Evolutionary conservation across 2,797 vertebrate species (phyloP), one percentile per base, ranked within the genome.

Genomic region (Amblyopsis hoosieri): DNA sequence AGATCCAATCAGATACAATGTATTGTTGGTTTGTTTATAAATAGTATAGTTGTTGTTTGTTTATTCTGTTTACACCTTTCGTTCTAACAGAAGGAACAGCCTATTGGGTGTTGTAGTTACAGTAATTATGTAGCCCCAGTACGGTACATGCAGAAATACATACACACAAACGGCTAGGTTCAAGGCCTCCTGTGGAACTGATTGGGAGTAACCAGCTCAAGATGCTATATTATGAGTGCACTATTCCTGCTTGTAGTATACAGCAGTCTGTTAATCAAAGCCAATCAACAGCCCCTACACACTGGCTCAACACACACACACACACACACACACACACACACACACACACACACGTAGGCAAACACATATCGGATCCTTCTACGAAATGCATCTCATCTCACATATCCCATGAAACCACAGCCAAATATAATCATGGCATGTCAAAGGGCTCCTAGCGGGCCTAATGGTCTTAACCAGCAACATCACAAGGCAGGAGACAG

Each of bases 161-260:
- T 46, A 54, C 60, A 69, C 64, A 61, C 50, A 69, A 57, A 72
- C 31, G 11, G 5, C 56, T 3, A 48, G 66, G 67, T 69, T 73
- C 68, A 69, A 84, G 77, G 71, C 70, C 80, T 84, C 57, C 70
- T 61, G 50, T 52, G 69, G 74, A 71, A 72, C 56, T 87, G 84
- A 91, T 79, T 91, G 80, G 80, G 78, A 75, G 81, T 91, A 91
- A 93, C 88, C 69, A 88, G 82, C 85, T 91, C 92, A 92, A 91
- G 87, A 92, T 91, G 89, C 83, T 51, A 59, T 57, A 66, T 74
- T 72, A 78, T 61, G 79, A 70, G 73, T 67, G 55, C 76, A 64
- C 3, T 12, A 74, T 65, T 59, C 80, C 79, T 81, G 69, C 71
- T 69, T 71, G 70, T 71, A 77, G 74, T 69, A 71, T 75, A 75